Evolutionary conservation across 1,140 invertebrate genomes (phyloP).

Genomic region (Caenorhabditis tropicalis): DNA sequence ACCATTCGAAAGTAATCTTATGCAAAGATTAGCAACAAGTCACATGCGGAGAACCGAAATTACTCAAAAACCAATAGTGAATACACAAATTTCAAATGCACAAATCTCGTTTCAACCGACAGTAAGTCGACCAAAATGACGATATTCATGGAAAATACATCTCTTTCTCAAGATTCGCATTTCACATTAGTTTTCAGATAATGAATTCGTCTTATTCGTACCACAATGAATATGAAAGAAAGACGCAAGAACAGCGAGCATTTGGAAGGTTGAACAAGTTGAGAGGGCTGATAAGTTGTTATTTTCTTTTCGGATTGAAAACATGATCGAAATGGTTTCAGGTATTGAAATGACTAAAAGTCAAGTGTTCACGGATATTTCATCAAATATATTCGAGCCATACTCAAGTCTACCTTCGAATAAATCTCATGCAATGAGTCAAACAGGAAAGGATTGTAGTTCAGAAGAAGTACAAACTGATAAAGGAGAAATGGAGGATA

Average conservation of each 20-base stretch:
- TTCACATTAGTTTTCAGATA: not conserved
- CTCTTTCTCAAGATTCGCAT: not conserved
- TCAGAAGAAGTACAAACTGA: constrained; percentile 25
- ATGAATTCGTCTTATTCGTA: not conserved
- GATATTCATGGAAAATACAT: too few relatives aligned
- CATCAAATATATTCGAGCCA: constrained; percentile 27
- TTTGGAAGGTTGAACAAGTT: constrained; percentile 9
- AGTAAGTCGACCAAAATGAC: too few relatives aligned
- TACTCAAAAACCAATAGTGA: not conserved
- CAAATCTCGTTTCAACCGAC: not conserved
- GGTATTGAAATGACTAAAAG: constrained; percentile 7
- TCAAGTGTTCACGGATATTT: constrained; percentile 8
- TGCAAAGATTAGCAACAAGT: constrained; percentile 10
- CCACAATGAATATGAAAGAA: not conserved
- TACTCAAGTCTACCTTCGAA: not conserved
- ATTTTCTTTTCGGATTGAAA: not conserved
- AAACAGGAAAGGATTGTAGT: constrained; percentile 10
- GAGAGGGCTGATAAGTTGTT: not conserved
- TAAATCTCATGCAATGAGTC: not conserved
- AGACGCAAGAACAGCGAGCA: constrained; percentile 12
- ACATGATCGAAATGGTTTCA: not conserved
- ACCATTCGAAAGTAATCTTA: not conserved
- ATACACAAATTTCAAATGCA: not conserved
- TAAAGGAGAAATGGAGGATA: not conserved
- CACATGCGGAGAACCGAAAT: not conserved